These are phyloP conservation scores for Nesometra sesokonis DNA, from an alignment of 35 echinoderm and acorn worm species.

Conservation along the genomic window DNA sequence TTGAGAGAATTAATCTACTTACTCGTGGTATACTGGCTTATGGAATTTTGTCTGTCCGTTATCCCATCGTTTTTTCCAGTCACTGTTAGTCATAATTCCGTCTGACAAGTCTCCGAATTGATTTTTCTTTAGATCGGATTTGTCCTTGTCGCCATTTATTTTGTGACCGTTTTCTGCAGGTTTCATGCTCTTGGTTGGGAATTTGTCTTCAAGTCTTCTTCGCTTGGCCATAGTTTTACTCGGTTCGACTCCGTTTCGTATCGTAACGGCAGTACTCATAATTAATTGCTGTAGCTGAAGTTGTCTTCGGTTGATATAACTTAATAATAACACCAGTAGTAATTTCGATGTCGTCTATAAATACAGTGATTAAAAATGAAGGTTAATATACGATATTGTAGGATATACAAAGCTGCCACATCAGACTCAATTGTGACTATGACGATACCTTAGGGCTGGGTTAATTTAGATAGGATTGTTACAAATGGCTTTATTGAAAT, in stretches of 20 bases:
- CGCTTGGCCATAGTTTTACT: neutral
- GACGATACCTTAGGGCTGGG: neutral
- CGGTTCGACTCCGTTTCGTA: neutral
- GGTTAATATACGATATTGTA: neutral
- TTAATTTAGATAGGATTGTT: neutral
- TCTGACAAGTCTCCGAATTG: neutral
- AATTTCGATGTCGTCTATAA: neutral
- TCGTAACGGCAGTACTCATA: neutral
- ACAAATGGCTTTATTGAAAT: neutral
- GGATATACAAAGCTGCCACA: neutral
- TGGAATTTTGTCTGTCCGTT: slow-evolving; percentile 10
- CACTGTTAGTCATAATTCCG: neutral
- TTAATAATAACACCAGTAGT: neutral
- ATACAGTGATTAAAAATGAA: neutral
- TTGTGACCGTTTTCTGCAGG: neutral
- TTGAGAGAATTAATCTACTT: neutral
- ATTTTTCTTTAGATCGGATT: neutral
- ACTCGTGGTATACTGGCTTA: neutral
- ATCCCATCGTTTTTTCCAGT: slow-evolving; percentile 6
- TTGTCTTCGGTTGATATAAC: no score
- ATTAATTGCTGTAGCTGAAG: neutral
- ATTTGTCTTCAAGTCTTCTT: neutral
- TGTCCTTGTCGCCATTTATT: neutral
- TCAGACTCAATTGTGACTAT: neutral
- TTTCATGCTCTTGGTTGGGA: neutral